Evolutionary conservation across 2,797 vertebrate species (phyloP).

Genomic region (Hyperoplus immaculatus): DNA sequence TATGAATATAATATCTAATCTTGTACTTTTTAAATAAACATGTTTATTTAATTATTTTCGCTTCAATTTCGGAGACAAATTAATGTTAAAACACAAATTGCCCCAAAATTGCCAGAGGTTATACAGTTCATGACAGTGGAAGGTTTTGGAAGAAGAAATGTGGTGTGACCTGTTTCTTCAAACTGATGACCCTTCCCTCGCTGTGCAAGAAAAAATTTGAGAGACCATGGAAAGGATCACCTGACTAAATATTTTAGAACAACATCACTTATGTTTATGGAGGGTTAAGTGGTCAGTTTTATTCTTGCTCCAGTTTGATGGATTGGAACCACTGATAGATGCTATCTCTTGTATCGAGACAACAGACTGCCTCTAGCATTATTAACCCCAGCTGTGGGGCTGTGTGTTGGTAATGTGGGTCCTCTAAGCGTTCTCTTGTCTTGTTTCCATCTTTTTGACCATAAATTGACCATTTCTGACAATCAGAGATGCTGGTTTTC

Average conservation of each 20-base stretch:
- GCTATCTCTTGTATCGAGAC: conserved; percentile 38
- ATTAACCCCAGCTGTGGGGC: neutral
- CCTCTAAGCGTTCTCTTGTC: neutral
- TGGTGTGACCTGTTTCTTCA: neutral
- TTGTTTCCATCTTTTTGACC: neutral
- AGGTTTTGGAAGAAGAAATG: neutral
- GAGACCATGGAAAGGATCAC: neutral
- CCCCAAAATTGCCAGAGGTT: too few species aligned
- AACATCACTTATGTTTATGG: neutral
- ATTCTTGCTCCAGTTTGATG: conserved; percentile 6
- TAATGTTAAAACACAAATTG: neutral
- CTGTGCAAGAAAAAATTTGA: neutral
- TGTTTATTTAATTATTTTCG: neutral
- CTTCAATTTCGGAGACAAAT: neutral
- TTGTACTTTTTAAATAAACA: neutral
- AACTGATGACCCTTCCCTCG: neutral
- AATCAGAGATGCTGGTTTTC: neutral
- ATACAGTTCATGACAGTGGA: neutral
- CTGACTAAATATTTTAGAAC: neutral
- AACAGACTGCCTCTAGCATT: conserved; percentile 5
- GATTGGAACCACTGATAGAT: conserved; percentile 28
- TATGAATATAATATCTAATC: too few species aligned
- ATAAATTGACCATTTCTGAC: neutral
- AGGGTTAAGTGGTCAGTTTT: neutral
- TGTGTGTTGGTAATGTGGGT: neutral